Evolutionary conservation across 2,888 invertebrate species (phyloP).

Genomic region (Pemphredon lugubris): DNA sequence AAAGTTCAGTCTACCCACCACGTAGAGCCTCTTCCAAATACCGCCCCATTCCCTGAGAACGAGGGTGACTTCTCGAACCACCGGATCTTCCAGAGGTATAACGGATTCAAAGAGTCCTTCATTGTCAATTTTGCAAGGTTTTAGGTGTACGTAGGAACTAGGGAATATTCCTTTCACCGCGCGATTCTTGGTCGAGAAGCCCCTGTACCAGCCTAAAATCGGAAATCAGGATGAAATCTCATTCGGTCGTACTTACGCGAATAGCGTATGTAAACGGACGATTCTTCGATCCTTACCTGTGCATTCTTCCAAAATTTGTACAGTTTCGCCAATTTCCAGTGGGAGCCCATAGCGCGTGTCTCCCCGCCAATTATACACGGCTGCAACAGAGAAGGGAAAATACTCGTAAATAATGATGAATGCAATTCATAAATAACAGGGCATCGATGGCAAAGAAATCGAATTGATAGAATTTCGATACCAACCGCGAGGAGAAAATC

Average conservation of each 20-base stretch:
- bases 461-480: too few relatives aligned
- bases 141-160: slow-evolving; percentile 89
- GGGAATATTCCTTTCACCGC: slow-evolving; percentile 89
- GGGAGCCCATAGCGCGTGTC: slow-evolving; percentile 91
- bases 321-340: slow-evolving; percentile 95
- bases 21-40: slow-evolving; percentile 95
- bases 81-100: slow-evolving; percentile 91
- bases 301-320: slow-evolving; percentile 95
- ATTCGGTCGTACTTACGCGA: background rate
- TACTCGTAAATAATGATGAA: too few relatives aligned
- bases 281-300: slow-evolving; percentile 82
- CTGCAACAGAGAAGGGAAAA: slow-evolving; percentile 83
- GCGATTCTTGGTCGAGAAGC: slow-evolving; percentile 90
- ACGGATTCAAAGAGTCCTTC: slow-evolving; percentile 89
- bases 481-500: too few relatives aligned
- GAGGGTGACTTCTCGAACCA: slow-evolving; percentile 94
- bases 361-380: slow-evolving; percentile 96
- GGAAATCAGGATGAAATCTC: background rate
- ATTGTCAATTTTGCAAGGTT: slow-evolving; percentile 90
- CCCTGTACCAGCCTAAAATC: slow-evolving; percentile 91
- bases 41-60: slow-evolving; percentile 96
- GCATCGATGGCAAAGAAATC: too few relatives aligned
- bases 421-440: too few relatives aligned
- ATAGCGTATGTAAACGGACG: background rate
- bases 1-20: slow-evolving; percentile 85